phyloP scores from a whole-genome alignment of 1,140 invertebrate genomes.

The Drosophila ogumai region DNA sequence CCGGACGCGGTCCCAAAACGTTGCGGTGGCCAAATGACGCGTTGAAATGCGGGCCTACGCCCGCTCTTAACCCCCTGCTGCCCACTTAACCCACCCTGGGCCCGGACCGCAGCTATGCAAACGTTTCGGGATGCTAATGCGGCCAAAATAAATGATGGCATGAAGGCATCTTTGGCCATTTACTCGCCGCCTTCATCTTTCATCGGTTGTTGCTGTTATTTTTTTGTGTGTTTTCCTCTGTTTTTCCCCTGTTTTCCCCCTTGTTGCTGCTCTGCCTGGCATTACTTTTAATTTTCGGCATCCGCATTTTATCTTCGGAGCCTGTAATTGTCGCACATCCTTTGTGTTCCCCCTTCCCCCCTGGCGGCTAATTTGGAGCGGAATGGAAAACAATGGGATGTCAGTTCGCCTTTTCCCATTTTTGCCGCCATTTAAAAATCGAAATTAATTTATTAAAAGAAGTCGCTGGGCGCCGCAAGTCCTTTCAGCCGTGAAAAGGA shows the following conservation, averaged over 20 bases:
- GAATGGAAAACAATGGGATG: slow-evolving; percentile 23
- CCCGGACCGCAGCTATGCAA: slow-evolving; percentile 35
- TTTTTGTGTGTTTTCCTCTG: neutral
- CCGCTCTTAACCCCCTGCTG: slow-evolving; percentile 1
- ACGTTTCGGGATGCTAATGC: slow-evolving; percentile 39
- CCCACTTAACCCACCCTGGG: neutral
- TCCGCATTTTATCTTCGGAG: slow-evolving; percentile 51
- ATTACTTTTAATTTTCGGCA: slow-evolving; percentile 49
- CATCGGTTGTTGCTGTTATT: slow-evolving; percentile 10
- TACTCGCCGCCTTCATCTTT: slow-evolving; percentile 48
- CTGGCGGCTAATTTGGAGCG: slow-evolving; percentile 31
- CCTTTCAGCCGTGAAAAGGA: neutral
- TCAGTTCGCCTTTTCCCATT: slow-evolving; percentile 1
- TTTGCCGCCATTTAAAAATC: slow-evolving; percentile 5
- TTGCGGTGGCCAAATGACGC: slow-evolving; percentile 31
- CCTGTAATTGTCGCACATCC: slow-evolving; percentile 40
- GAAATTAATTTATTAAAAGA: slow-evolving; percentile 23
- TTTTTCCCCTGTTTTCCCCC: neutral
- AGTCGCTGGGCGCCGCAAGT: too few relatives aligned
- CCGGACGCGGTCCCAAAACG: slow-evolving; percentile 6
- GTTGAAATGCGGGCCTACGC: slow-evolving; percentile 25
- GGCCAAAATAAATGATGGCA: slow-evolving; percentile 45
- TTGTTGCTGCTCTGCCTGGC: neutral
- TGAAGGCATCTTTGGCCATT: slow-evolving; percentile 30
- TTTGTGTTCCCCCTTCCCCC: slow-evolving; percentile 1